phyloP scores from a whole-genome alignment of 2,113 vertebrate species.

The Mustela nigripes region DNA sequence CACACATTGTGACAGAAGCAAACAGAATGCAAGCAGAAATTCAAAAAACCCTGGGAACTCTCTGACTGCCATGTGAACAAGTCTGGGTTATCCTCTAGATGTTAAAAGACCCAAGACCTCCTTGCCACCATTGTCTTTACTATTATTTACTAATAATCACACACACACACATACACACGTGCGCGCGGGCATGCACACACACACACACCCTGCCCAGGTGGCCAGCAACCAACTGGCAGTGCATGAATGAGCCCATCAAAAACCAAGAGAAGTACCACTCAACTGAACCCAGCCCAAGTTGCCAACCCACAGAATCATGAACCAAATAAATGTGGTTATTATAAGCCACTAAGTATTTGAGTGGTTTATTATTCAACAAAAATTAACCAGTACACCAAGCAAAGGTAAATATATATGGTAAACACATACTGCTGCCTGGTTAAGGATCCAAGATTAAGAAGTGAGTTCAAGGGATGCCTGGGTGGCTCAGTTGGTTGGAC shows the following conservation, averaged over 20 bases:
- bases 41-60: background rate
- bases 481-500: too few relatives aligned
- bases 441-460: background rate
- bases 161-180: background rate
- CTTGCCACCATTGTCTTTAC: too few relatives aligned
- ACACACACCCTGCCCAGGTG: background rate
- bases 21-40: background rate
- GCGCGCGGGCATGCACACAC: background rate
- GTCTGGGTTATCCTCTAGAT: background rate
- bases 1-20: background rate
- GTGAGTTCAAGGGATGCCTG: background rate
- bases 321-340: background rate
- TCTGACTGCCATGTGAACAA: background rate
- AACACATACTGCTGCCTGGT: background rate
- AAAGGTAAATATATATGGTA: background rate
- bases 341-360: conserved; percentile 10
- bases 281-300: background rate
- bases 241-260: background rate
- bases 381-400: background rate
- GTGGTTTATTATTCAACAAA: background rate
- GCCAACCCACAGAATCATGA: background rate
- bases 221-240: background rate
- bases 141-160: background rate
- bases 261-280: background rate
- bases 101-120: background rate